phyloP scores from a whole-genome alignment of 2,888 invertebrate genomes.

The Brachylomia viminalis region DNA sequence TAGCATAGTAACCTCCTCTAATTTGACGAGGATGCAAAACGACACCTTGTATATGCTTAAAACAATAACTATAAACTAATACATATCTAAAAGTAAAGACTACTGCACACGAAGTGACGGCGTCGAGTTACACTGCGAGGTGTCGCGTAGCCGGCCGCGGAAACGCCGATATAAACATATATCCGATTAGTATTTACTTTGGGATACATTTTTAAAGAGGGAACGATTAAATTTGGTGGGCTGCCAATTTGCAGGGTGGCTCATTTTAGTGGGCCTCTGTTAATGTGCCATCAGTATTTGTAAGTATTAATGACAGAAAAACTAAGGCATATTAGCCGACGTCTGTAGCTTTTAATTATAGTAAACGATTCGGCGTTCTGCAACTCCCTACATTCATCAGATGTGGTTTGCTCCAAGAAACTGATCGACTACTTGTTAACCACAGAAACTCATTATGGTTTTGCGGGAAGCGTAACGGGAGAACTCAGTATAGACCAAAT shows the following conservation, averaged over 20 bases:
- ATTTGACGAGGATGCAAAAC: too few species aligned
- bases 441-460: not conserved
- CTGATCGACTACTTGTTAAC: not conserved
- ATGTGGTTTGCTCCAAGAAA: not conserved
- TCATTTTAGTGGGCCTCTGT: not conserved
- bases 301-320: not conserved
- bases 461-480: not conserved
- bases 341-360: not conserved
- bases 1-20: too few species aligned
- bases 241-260: not conserved
- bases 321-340: too few species aligned
- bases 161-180: too few species aligned
- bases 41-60: too few species aligned
- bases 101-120: too few species aligned
- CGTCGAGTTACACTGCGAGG: too few species aligned
- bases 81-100: too few species aligned
- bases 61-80: too few species aligned
- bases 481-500: not conserved
- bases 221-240: not conserved
- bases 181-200: constrained; percentile 4
- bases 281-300: not conserved
- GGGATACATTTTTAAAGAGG: not conserved
- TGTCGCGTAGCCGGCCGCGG: too few species aligned
- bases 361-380: not conserved
- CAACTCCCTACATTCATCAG: not conserved